Evolutionary conservation across 2,888 invertebrate genomes (phyloP), one percentile per base, ranked within the genome.

Genomic region (Falcaria lacertinaria): DNA sequence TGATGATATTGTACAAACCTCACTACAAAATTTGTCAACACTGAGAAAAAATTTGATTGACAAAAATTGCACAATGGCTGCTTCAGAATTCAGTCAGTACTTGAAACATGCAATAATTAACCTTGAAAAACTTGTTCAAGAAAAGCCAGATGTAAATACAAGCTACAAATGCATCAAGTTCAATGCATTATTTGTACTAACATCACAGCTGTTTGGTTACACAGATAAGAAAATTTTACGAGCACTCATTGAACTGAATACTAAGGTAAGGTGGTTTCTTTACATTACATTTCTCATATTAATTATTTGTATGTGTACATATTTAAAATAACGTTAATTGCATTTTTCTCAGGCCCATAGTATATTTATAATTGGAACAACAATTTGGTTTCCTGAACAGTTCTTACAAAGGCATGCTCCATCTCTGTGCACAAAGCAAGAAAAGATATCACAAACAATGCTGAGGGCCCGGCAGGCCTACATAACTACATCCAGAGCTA

Each of bases 331-430:
- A 8, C 2, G 44, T 43, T 42, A 14, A 33, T 15, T 17, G 11
- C 34, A 4, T n/a, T 45, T 35, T 54, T 85, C 85, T 11, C 73
- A 95, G 92, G 91, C 95, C 35, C 94, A 95, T 53, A 94, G 94
- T 25, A 93, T 97, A 45, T 93, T 94, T 36, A 80, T 98, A 25
- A 90, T 92, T 45, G 97, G 96, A 1, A 95, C 95, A 67, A 90
- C 95, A 13, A 77, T 96, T 42, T 98, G 97, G 97, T 93, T 94
- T 64, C 96, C 98, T 0, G 95, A 94, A 70, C 91, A 92, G 57
- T 98, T 98, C 80, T 88, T 98, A 2, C 80, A 90, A 36, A 91
- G 91, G 56, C 91, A 92, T 74, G 83, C 92, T 50, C 87, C 92
- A 57, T 79, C 93, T 58, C 70, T 91, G 79, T 73, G 90, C 80